phyloP scores from a whole-genome alignment of 2,888 invertebrate species.

The Tyria jacobaeae region DNA sequence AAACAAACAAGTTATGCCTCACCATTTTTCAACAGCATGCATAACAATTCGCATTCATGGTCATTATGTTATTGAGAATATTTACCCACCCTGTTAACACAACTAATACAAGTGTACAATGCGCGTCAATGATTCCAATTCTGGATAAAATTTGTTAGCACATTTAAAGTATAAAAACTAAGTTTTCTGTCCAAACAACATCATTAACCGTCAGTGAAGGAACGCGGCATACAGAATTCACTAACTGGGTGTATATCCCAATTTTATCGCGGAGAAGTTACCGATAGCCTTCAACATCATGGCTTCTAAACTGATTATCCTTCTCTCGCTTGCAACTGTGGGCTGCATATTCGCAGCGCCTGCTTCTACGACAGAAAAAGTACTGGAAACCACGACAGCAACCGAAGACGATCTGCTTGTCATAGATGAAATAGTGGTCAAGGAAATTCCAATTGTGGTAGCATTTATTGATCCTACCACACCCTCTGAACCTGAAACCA shows the following conservation, averaged over 20 bases:
- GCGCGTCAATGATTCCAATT: constrained; percentile 77
- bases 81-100: constrained; percentile 69
- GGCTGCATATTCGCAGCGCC: constrained; percentile 63
- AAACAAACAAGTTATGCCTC: constrained; percentile 56
- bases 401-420: constrained; percentile 52
- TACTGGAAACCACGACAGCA: constrained; percentile 54
- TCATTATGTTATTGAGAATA: constrained; percentile 79
- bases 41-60: constrained; percentile 77
- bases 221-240: constrained; percentile 51
- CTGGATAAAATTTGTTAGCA: constrained; percentile 75
- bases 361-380: constrained; percentile 50
- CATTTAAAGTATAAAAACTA: constrained; percentile 73
- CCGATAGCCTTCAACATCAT: constrained; percentile 66
- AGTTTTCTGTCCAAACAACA: constrained; percentile 41
- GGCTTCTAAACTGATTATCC: constrained; percentile 66
- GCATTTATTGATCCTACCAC: constrained; percentile 53
- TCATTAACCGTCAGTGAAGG: constrained; percentile 36
- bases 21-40: constrained; percentile 62
- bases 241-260: constrained; percentile 56
- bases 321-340: constrained; percentile 68
- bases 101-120: constrained; percentile 47
- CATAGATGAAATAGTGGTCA: constrained; percentile 65
- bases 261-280: constrained; percentile 63
- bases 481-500: constrained; percentile 45
- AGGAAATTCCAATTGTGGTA: constrained; percentile 65